Percentiles rank a stretch among this genome's conserved stretches.
phyloP scores from a whole-genome alignment of 2,888 invertebrate genomes.

The Drosophila gaucha region DNA sequence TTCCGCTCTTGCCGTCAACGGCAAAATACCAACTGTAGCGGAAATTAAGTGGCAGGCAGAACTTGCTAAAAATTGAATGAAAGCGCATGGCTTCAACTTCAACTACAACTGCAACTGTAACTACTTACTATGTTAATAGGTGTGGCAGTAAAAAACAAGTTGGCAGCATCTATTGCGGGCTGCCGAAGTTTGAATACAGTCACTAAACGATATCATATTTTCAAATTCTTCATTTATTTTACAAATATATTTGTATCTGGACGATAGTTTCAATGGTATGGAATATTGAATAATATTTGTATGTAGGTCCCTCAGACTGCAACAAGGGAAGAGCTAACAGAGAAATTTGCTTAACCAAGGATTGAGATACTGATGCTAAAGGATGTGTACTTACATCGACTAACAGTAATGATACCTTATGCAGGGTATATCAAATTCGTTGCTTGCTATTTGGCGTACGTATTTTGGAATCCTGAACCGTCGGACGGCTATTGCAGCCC shows the following conservation, averaged over 20 bases:
- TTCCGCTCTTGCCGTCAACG: constrained; percentile 31
- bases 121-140: constrained; percentile 8
- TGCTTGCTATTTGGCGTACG: not conserved
- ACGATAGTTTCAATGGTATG: no score
- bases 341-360: not conserved
- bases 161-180: not conserved
- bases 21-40: constrained; percentile 74
- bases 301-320: no score
- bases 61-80: constrained; percentile 63
- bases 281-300: no score
- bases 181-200: not conserved
- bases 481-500: constrained; percentile 32
- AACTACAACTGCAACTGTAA: constrained; percentile 12
- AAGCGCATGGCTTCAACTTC: constrained; percentile 26
- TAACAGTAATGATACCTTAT: not conserved
- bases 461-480: not conserved
- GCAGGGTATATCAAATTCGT: constrained; percentile 1
- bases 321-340: no score
- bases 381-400: not conserved
- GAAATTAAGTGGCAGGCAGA: constrained; percentile 72
- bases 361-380: not conserved
- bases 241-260: not conserved
- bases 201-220: not conserved
- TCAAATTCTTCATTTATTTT: not conserved
- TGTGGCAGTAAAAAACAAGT: not conserved